Conservation (phyloP, 2,888 invertebrate genomes). For the Bellardia bayeri region DNA sequence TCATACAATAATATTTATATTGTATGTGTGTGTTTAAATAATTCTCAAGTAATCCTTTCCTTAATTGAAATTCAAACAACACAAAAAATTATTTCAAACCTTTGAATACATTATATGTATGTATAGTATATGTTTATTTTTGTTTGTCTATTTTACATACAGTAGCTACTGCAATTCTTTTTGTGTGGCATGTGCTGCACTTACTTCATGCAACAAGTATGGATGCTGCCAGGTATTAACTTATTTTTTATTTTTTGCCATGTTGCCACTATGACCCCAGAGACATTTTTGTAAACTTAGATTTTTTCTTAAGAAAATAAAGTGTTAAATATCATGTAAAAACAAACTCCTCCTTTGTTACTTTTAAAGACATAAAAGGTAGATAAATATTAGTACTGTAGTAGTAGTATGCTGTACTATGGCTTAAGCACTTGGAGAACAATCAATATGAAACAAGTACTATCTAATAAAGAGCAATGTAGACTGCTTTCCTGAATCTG, state of each 20-base stretch:
- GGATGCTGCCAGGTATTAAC: background rate
- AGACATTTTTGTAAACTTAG: conserved; percentile 13
- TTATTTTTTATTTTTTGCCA: background rate
- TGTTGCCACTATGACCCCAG: conserved; percentile 36
- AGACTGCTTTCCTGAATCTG: too few relatives aligned
- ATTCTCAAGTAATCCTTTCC: background rate
- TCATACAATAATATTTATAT: too few relatives aligned
- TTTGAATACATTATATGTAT: background rate
- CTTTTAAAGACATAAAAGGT: conserved; percentile 17
- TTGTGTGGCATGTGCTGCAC: conserved; percentile 48
- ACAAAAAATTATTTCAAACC: background rate
- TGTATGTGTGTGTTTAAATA: background rate
- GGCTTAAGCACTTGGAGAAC: background rate
- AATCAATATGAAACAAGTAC: too few relatives aligned
- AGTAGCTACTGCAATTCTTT: conserved; percentile 6
- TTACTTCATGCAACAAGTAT: background rate
- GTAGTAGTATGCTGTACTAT: background rate
- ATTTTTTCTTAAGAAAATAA: conserved; percentile 10
- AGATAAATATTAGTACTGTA: background rate
- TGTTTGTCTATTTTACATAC: conserved; percentile 17
- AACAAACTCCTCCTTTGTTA: background rate
- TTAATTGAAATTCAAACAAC: conserved; percentile 30
- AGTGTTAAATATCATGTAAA: conserved; percentile 54
- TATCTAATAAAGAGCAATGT: too few relatives aligned
- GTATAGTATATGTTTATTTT: too few relatives aligned